Percentiles rank a stretch among this genome's conserved stretches.
Conservation (phyloP, 2,113 vertebrate genomes). For the Falcunculus frontatus region DNA sequence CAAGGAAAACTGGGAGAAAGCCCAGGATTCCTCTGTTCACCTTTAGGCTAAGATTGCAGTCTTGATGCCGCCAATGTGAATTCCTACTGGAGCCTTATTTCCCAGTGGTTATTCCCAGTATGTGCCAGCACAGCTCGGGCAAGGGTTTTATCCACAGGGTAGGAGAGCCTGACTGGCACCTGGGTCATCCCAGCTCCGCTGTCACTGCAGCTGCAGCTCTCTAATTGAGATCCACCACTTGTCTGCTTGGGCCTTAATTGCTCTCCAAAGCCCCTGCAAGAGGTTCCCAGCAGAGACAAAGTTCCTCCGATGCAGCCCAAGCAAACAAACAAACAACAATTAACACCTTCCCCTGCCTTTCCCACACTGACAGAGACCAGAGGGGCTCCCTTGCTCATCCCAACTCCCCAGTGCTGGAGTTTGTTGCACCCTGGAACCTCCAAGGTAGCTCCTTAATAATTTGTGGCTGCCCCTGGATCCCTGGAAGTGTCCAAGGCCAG, state of each 20-base stretch:
- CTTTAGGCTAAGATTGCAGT: neutral
- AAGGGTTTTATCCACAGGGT: neutral
- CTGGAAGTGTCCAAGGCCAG: neutral
- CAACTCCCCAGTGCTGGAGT: accelerated
- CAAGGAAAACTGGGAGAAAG: neutral
- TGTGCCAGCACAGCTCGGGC: neutral
- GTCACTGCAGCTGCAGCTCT: neutral
- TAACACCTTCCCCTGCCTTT: neutral
- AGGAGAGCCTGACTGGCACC: neutral
- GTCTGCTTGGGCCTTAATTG: neutral
- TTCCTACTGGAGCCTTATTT: neutral
- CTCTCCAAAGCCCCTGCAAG: neutral
- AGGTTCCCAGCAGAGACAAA: neutral
- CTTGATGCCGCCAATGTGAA: neutral
- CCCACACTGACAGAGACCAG: too few species aligned
- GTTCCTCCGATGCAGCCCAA: neutral
- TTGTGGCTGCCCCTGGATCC: neutral
- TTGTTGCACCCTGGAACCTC: neutral
- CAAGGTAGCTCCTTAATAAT: neutral
- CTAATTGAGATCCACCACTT: neutral
- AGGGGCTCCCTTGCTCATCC: neutral
- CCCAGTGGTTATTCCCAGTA: neutral
- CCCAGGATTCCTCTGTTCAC: neutral
- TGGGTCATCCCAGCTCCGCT: neutral
- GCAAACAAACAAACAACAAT: neutral